Evolutionary conservation across 2,797 vertebrate genomes (phyloP).

Genomic region (Kryptopterus vitreolus): DNA sequence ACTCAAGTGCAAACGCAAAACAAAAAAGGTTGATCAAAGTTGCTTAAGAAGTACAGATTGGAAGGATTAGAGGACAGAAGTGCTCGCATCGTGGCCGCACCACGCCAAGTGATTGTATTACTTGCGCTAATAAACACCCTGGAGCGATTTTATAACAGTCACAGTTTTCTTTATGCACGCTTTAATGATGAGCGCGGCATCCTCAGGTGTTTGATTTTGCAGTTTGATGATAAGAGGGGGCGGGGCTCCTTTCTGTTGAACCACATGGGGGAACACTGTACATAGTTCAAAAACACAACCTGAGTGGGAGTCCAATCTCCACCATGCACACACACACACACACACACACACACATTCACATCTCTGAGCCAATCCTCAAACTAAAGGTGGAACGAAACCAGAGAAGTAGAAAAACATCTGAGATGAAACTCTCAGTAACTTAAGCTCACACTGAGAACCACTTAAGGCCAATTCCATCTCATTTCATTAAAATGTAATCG

Average conservation of each 20-base stretch:
- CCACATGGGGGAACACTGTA: not conserved
- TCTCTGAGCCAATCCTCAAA: not conserved
- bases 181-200: not conserved
- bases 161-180: not conserved
- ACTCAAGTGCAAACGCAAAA: slow-evolving; percentile 52
- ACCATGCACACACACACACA: not conserved
- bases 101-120: not conserved
- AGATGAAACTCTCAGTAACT: not conserved
- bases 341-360: not conserved
- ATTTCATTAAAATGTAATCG: not conserved
- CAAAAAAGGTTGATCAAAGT: slow-evolving; percentile 44
- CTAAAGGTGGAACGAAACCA: not conserved
- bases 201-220: not conserved
- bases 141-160: not conserved
- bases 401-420: not conserved
- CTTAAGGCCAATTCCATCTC: no score
- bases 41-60: not conserved
- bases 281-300: not conserved
- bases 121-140: not conserved
- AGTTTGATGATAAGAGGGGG: not conserved
- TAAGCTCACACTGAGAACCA: not conserved
- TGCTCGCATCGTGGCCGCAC: not conserved
- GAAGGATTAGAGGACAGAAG: not conserved
- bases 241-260: not conserved
- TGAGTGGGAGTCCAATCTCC: not conserved